Base-by-base conservation (phyloP, 2,797 vertebrate genomes). In the Triplophysa yarkandensis region DNA sequence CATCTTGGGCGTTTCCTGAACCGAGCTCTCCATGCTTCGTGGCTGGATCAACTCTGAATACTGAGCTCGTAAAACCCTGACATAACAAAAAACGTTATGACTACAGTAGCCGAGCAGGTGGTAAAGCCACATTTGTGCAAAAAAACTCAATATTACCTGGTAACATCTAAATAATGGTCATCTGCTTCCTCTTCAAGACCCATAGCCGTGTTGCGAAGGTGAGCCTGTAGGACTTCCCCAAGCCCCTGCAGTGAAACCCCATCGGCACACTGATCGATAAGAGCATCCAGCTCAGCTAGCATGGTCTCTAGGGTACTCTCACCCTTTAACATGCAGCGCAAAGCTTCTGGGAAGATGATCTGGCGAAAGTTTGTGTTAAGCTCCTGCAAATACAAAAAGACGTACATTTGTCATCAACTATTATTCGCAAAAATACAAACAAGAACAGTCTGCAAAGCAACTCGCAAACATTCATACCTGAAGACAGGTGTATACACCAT, bases 41-140 rank as follows among this genome's bases (percentile, higher is more conserved):
- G 98, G 98, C 84, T 99, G 98, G 83, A 99, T 99, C 76, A 99
- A 88, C 80, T 99, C 96, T n/a, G 95, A 96, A 87, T 99, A 99
- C 75, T 99, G 98, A 76, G 92, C 91, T 67, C 96, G 95, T 80
- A 99, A 90, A 82, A 96, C 90, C 81, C 98, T 99, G 84, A 63
- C 43, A 44, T 5, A 70, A 75, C 7, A 30, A 41, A 8, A 8
- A 44, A 52, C 3, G 39, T 17, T 28, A 23, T 44, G 27, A 60
- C 19, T 14, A 17, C 19, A 36, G 11, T 23, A 34, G 27, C 23
- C 13, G 6, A 8, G 3, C 16, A 0, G 61, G 19, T 1, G 8
- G 1, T 19, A 43, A 1, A 6, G 25, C 17, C 27, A 39, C 10
- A 39, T 13, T 39, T 34, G 1, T 16, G n/a, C n/a, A n/a, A n/a